Evolutionary conservation across 1,140 invertebrate species (phyloP).

Genomic region (Zaprionus vittiger): DNA sequence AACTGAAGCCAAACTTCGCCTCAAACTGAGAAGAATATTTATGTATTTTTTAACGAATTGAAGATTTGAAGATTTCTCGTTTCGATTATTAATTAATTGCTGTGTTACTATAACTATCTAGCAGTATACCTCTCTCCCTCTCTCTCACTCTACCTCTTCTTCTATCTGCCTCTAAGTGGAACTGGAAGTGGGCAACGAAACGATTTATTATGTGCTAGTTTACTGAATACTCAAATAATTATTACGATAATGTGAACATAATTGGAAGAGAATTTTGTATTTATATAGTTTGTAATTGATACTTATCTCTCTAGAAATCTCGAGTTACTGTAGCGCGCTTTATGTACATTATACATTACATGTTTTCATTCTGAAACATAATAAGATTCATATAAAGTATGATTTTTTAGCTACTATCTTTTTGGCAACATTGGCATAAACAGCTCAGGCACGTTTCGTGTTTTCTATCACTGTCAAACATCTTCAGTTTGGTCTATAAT

Average conservation of each 20-base stretch:
- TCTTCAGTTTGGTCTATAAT: no score
- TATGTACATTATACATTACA: no score
- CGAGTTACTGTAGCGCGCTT: no score
- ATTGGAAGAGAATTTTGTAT: neutral
- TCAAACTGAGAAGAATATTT: constrained; percentile 25
- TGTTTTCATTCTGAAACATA: no score
- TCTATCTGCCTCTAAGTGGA: neutral
- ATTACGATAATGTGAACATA: neutral
- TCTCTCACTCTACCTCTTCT: neutral
- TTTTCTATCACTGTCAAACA: no score
- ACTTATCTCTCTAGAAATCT: no score
- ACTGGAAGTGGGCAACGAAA: neutral
- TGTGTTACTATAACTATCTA: neutral
- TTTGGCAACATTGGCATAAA: no score
- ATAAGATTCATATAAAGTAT: no score
- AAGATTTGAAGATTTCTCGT: neutral
- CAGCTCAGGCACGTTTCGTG: no score
- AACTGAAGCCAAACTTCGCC: constrained; percentile 6
- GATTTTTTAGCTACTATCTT: no score
- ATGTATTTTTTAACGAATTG: constrained; percentile 33
- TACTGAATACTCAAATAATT: neutral
- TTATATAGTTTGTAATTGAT: no score
- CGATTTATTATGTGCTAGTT: neutral
- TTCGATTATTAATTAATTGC: constrained; percentile 6
- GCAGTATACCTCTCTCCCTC: neutral